phyloP scores from a whole-genome alignment of 2,888 invertebrate genomes.

The Drosophila hamatofila region DNA sequence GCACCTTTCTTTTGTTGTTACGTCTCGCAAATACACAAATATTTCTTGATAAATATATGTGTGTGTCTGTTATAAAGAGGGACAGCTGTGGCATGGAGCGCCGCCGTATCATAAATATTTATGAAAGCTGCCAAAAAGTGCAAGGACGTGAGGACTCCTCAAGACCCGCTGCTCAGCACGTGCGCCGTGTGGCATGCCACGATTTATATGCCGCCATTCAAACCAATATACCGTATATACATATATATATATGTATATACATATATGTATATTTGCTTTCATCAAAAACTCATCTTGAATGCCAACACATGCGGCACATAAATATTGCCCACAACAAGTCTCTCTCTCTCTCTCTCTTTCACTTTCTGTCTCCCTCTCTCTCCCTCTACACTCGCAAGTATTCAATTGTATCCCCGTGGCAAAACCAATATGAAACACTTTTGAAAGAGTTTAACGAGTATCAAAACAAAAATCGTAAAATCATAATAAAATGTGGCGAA shows the following conservation, averaged over 20 bases:
- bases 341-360: neutral
- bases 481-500: slow-evolving; percentile 41
- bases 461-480: slow-evolving; percentile 43
- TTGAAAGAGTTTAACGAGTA: slow-evolving; percentile 46
- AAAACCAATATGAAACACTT: slow-evolving; percentile 15
- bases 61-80: slow-evolving; percentile 43
- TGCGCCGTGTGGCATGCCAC: slow-evolving; percentile 62
- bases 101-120: slow-evolving; percentile 73
- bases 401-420: slow-evolving; percentile 35
- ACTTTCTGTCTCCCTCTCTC: neutral
- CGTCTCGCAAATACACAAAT: slow-evolving; percentile 27
- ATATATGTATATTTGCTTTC: slow-evolving; percentile 56
- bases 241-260: neutral
- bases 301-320: slow-evolving; percentile 71
- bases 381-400: slow-evolving; percentile 1
- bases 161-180: slow-evolving; percentile 41
- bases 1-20: slow-evolving; percentile 43
- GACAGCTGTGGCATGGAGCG: slow-evolving; percentile 48
- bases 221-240: slow-evolving; percentile 36
- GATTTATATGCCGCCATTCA: slow-evolving; percentile 56
- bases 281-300: slow-evolving; percentile 77
- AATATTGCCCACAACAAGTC: slow-evolving; percentile 31
- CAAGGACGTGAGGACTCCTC: slow-evolving; percentile 18
- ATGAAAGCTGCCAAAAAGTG: slow-evolving; percentile 63
- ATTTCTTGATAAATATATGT: neutral